Percentiles rank a stretch among this genome's conserved stretches.
Conservation (phyloP, 2,888 invertebrate species). For the Harpalus rubripes region DNA sequence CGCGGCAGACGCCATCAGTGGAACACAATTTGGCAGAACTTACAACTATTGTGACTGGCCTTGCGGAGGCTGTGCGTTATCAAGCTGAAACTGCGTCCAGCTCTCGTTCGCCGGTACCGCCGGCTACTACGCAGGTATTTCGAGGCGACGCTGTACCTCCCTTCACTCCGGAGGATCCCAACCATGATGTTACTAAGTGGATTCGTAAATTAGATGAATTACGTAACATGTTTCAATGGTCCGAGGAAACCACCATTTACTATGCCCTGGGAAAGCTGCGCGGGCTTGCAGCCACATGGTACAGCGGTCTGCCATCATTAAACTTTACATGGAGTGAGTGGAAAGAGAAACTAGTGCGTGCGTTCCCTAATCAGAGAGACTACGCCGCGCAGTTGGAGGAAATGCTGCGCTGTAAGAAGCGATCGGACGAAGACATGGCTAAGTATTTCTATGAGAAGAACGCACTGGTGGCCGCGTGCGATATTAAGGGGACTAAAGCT, state of each 20-base stretch:
- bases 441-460: too few relatives aligned
- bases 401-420: conserved; percentile 7
- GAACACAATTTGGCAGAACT: too few relatives aligned
- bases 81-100: not conserved
- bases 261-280: conserved; percentile 69
- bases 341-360: conserved; percentile 61
- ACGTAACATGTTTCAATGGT: not conserved
- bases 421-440: not conserved
- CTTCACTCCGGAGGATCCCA: not conserved
- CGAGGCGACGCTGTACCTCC: not conserved
- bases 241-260: conserved; percentile 36
- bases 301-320: conserved; percentile 51
- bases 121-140: not conserved
- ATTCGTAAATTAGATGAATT: not conserved
- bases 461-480: too few relatives aligned
- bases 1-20: too few relatives aligned
- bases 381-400: not conserved
- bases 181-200: not conserved
- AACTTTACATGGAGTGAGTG: conserved; percentile 48
- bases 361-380: conserved; percentile 68
- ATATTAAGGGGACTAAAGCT: too few relatives aligned
- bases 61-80: not conserved
- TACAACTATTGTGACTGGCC: not conserved
- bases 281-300: conserved; percentile 68
- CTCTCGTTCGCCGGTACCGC: not conserved